Percentiles rank a stretch among this genome's conserved stretches.
phyloP scores from a whole-genome alignment of 2,113 vertebrate genomes.

The Scomber japonicus region DNA sequence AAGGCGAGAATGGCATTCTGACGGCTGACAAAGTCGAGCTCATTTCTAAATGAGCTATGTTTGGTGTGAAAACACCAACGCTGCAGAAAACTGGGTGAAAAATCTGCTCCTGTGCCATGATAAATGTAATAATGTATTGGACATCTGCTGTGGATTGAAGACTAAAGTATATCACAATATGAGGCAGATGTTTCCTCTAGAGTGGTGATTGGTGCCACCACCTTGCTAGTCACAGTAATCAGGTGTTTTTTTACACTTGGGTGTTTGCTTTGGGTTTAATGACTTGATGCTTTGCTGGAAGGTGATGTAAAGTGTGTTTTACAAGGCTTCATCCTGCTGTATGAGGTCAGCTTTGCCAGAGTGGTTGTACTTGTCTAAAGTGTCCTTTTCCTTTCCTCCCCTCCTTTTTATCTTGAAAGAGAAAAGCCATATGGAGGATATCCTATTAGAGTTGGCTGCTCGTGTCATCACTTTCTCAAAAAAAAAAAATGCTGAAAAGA shows the following conservation, averaged over 20 bases:
- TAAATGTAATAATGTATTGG: constrained; percentile 90
- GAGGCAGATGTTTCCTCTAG: constrained; percentile 86
- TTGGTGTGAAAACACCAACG: constrained; percentile 87
- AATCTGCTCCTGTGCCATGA: constrained; percentile 86
- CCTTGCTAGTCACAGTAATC: constrained; percentile 57
- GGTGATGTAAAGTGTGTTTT: constrained; percentile 22
- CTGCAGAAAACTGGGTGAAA: constrained; percentile 88
- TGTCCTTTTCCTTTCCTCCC: constrained; percentile 6
- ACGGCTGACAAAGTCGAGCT: constrained; percentile 74
- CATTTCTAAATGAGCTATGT: constrained; percentile 86
- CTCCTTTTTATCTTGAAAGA: constrained; percentile 7
- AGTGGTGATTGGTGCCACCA: constrained; percentile 60
- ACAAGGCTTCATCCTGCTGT: constrained; percentile 18
- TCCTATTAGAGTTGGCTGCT: constrained; percentile 17
- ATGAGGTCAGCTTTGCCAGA: constrained; percentile 29
- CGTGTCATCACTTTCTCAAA: constrained; percentile 2
- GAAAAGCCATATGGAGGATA: constrained; percentile 22
- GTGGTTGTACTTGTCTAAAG: constrained; percentile 10
- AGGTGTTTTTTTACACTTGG: constrained; percentile 54
- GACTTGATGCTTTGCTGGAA: constrained; percentile 10
- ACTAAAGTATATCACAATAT: constrained; percentile 67
- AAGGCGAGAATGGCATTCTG: constrained; percentile 25
- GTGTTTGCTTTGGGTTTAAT: constrained; percentile 45
- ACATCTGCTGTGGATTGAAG: constrained; percentile 90
- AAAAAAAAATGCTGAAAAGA: constrained; percentile 1